Evolutionary conservation across 2,888 invertebrate genomes (phyloP), one percentile per base, ranked within the genome.

Genomic region (Watsonalla binaria): DNA sequence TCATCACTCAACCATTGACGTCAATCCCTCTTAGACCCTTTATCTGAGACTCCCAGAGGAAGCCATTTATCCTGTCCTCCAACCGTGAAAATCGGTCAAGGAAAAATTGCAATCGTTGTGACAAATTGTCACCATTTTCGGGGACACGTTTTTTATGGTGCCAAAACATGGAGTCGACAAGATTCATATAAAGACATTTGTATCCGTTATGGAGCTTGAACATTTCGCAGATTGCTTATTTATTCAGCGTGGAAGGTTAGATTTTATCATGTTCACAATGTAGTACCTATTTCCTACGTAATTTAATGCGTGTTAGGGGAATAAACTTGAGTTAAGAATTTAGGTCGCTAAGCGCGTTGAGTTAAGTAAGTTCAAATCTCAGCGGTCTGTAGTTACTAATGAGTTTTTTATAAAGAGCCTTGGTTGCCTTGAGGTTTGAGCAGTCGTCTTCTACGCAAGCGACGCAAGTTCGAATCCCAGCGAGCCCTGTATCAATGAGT

Each of bases 301-400:
- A 90, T 82, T 54, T 78, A 75, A n/a, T 90, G 59, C 0, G 71
- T 68, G 54, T 77, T 76, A 9, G 24, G 24, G 24, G 24, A 24
- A 24, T 24, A 1, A 24, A 24, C 24, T 24, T 24, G 24, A 24
- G 24, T 24, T 2, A 24, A 24, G 24, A 24, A 24, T 24, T 24
- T 24, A 24, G 24, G 24, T 24, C 24, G 24, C 24, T 24, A 24
- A 24, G 24, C 24, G 24, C 4, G 24, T 24, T 24, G 24, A 24
- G 24, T 24, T 24, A 2, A 24, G 24, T 4, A 24, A 24, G 24
- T 24, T 24, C 24, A 24, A 24, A 24, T 24, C 24, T 24, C 24
- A 24, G 24, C 24, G 24, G 24, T 24, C 24, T 24, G 24, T 24
- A 24, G 24, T 24, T 24, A 24, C 24, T 24, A 24, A 24, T 24